A percentile compares a stretch with the other conserved stretches of the same genome.
Evolutionary conservation across 1,140 invertebrate species (phyloP).

Genomic region (Drosophila varians): DNA sequence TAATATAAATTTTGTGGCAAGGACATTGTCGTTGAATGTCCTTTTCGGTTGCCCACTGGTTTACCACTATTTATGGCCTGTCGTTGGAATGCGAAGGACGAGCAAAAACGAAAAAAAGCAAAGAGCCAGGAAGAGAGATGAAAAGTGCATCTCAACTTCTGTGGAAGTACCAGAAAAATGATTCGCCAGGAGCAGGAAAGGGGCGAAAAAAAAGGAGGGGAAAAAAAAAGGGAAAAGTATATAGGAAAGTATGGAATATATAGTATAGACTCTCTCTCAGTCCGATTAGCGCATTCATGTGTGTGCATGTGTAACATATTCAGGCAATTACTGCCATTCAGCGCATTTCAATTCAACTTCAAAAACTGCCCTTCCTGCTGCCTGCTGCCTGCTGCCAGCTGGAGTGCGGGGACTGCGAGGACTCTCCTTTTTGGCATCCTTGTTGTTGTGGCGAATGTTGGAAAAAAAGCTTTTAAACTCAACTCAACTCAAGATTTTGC

Average conservation of each 20-base stretch:
- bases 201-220: background rate
- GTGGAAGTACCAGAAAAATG: constrained; percentile 61
- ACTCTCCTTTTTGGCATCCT: background rate
- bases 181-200: constrained; percentile 36
- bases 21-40: background rate
- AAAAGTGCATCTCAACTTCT: constrained; percentile 58
- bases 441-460: constrained; percentile 49
- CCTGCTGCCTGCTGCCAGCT: background rate
- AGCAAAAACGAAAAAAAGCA: constrained; percentile 12
- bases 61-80: constrained; percentile 71
- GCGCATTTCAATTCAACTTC: constrained; percentile 80
- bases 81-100: constrained; percentile 2
- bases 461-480: constrained; percentile 80
- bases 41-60: constrained; percentile 54
- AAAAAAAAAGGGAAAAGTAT: background rate
- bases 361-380: constrained; percentile 56
- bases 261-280: constrained; percentile 10
- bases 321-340: constrained; percentile 81
- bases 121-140: no score
- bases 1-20: background rate
- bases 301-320: constrained; percentile 80
- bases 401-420: no score
- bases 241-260: constrained; percentile 7
- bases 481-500: constrained; percentile 79
- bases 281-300: constrained; percentile 67